Evolutionary conservation across 30 jellyfish, hydroid and myxozoan genomes (phyloP).

Genomic region (Hydractinia symbiolongicarpus): DNA sequence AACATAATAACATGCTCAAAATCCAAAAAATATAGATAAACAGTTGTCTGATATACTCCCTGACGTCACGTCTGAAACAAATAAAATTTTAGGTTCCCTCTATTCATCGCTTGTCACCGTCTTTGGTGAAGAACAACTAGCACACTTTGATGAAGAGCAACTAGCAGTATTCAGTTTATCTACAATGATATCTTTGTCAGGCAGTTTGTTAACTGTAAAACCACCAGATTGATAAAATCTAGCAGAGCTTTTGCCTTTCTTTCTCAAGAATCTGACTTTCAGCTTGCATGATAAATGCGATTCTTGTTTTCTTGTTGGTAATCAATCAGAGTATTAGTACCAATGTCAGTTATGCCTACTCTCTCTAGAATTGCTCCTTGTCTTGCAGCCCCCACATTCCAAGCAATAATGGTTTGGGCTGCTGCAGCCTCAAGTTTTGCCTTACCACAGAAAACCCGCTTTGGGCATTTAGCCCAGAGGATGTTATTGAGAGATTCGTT

Average conservation of each 20-base stretch:
- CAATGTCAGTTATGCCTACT: neutral
- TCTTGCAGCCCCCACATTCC: slow-evolving; percentile 7
- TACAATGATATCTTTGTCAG: neutral
- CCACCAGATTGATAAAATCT: slow-evolving; percentile 4
- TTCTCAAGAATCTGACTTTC: slow-evolving; percentile 3
- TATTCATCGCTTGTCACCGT: neutral
- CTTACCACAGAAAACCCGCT: slow-evolving; percentile 12
- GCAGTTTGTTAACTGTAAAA: neutral
- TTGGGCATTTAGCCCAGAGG: slow-evolving; percentile 17
- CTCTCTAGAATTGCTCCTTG: slow-evolving; percentile 9
- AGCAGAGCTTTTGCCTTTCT: slow-evolving; percentile 18
- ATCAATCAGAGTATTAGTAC: neutral
- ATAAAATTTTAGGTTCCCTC: neutral
- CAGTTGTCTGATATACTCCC: neutral
- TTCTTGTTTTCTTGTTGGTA: slow-evolving; percentile 13
- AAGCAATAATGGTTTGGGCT: neutral
- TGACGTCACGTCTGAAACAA: slow-evolving; percentile 9
- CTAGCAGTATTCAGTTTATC: too few species aligned
- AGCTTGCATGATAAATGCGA: slow-evolving; percentile 9
- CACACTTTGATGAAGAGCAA: too few species aligned
- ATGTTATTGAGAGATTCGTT: neutral
- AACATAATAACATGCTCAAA: neutral
- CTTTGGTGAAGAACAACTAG: too few species aligned
- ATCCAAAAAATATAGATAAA: neutral
- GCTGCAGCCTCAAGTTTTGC: slow-evolving; percentile 18